Conservation (phyloP, 2,797 vertebrate species). For the Molossus molossus region DNA sequence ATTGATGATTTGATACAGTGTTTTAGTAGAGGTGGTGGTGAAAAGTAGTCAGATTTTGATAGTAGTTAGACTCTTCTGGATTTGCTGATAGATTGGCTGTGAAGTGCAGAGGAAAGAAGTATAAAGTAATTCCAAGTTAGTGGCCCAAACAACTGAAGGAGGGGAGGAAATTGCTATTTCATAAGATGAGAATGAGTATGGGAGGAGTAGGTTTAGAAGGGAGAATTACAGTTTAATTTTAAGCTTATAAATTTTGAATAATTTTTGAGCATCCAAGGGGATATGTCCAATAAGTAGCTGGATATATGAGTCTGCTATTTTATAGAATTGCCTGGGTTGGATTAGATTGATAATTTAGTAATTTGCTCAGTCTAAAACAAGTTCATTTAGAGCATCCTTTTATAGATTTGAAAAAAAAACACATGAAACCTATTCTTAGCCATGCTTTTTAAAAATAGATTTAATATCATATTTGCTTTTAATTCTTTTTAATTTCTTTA, state of each 20-base stretch:
- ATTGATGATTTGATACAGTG: not conserved
- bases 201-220: not conserved
- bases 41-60: constrained; percentile 9
- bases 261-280: not conserved
- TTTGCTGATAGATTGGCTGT: constrained; percentile 27
- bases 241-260: not conserved
- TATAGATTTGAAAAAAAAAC: not conserved
- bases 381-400: constrained; percentile 52
- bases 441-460: constrained; percentile 50
- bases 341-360: constrained; percentile 56
- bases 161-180: constrained; percentile 39
- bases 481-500: constrained; percentile 40
- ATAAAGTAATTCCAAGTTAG: constrained; percentile 7
- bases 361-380: constrained; percentile 55
- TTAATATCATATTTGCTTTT: constrained; percentile 61
- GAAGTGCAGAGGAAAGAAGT: not conserved
- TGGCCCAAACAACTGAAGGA: constrained; percentile 16
- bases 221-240: constrained; percentile 29
- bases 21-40: not conserved
- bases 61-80: not conserved
- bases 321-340: not conserved
- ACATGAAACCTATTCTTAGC: not conserved
- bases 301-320: not conserved
- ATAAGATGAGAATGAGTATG: not conserved
- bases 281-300: not conserved